phyloP scores from a whole-genome alignment of 2,888 invertebrate species.

The Aricia artaxerxes region DNA sequence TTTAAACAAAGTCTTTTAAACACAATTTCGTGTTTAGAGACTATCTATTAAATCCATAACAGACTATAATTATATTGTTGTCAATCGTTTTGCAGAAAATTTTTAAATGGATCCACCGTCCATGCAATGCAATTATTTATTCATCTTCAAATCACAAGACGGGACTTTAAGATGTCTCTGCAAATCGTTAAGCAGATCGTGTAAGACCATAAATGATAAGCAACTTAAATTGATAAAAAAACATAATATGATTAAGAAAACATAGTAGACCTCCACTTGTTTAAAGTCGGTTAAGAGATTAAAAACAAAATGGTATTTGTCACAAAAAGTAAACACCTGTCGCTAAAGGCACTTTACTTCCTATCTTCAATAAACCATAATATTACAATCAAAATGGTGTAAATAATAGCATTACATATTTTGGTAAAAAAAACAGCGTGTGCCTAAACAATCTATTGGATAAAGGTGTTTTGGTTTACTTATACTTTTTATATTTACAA shows the following conservation, averaged over 20 bases:
- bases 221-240: too few relatives aligned
- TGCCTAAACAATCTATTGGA: not conserved
- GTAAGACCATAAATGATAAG: too few relatives aligned
- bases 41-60: not conserved
- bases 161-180: not conserved
- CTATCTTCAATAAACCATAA: not conserved
- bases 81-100: not conserved
- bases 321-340: not conserved
- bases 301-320: too few relatives aligned
- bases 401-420: slow-evolving; percentile 2
- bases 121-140: not conserved
- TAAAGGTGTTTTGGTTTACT: not conserved
- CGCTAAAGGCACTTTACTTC: not conserved
- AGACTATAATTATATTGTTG: not conserved
- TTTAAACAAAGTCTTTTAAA: not conserved
- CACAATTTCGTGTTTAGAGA: not conserved
- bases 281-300: too few relatives aligned
- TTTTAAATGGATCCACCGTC: not conserved
- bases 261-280: too few relatives aligned
- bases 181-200: not conserved
- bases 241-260: too few relatives aligned
- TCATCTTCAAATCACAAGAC: not conserved
- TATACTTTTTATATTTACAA: slow-evolving; percentile 14
- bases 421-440: not conserved
- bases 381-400: not conserved